A percentile compares a stretch with the other conserved stretches of the same genome.
These are phyloP conservation scores for Hirtodrosophila trivittata DNA, from an alignment of 2,888 invertebrate species.

Conservation along the genomic window DNA sequence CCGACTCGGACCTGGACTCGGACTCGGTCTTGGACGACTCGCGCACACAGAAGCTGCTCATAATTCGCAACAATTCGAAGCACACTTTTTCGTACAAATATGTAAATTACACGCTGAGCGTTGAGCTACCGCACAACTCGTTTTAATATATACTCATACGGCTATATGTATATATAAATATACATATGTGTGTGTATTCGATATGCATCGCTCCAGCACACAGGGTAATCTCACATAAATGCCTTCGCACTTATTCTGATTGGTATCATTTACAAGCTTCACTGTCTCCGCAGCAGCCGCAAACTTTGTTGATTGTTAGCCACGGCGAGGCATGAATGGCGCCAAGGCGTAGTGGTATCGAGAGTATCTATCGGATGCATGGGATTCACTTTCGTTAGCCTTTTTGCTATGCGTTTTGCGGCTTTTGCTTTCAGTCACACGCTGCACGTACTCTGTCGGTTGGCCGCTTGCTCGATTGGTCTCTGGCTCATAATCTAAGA, in stretches of 20 bases:
- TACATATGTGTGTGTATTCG: not conserved
- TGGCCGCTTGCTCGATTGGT: slow-evolving; percentile 18
- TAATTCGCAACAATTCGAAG: slow-evolving; percentile 54
- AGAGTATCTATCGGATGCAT: slow-evolving; percentile 20
- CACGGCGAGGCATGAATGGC: slow-evolving; percentile 44
- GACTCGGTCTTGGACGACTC: slow-evolving; percentile 1
- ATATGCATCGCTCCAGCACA: slow-evolving; percentile 5
- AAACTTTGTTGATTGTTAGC: slow-evolving; percentile 27
- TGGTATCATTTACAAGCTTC: slow-evolving; percentile 64
- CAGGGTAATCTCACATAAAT: slow-evolving; percentile 59
- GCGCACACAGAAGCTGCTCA: slow-evolving; percentile 34
- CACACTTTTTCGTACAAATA: slow-evolving; percentile 56
- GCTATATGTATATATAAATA: not conserved
- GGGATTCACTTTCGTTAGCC: slow-evolving; percentile 69
- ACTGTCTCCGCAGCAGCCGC: slow-evolving; percentile 22
- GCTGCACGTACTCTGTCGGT: slow-evolving; percentile 42
- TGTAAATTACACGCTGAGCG: slow-evolving; percentile 56
- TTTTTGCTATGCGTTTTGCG: slow-evolving; percentile 19
- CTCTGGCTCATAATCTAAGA: slow-evolving; percentile 46
- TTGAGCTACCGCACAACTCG: slow-evolving; percentile 11
- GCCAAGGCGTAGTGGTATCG: slow-evolving; percentile 43
- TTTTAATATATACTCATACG: not conserved
- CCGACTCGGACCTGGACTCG: slow-evolving; percentile 5
- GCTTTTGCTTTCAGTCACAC: slow-evolving; percentile 68
- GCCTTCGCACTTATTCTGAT: slow-evolving; percentile 76